Percentiles rank a stretch among this genome's conserved stretches.
Evolutionary conservation across 2,113 vertebrate genomes (phyloP).

Genomic region (Butastur rufipennis): DNA sequence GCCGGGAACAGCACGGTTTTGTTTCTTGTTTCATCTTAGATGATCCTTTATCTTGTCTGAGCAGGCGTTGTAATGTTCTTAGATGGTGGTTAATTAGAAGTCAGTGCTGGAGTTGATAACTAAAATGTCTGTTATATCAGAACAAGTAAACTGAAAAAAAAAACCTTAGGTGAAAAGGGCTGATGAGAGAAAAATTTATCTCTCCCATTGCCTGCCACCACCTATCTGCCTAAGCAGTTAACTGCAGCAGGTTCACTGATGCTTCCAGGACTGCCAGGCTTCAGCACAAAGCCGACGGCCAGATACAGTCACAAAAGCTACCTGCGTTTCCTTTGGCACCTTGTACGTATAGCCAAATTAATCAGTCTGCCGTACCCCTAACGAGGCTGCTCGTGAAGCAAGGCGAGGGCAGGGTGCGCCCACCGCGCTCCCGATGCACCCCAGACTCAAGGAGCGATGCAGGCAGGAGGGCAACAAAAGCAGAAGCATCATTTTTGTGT

Average conservation of each 20-base stretch:
- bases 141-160: not conserved
- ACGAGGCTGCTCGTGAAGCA: not conserved
- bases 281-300: not conserved
- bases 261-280: not conserved
- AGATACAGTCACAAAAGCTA: not conserved
- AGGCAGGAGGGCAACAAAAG: not conserved
- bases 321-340: not conserved
- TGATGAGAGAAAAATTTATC: not conserved
- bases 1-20: not conserved
- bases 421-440: fast-evolving
- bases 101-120: not conserved
- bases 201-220: not conserved
- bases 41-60: not conserved
- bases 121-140: not conserved
- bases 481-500: not conserved
- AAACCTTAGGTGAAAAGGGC: not conserved
- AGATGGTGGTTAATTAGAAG: not conserved
- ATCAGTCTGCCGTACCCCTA: not conserved
- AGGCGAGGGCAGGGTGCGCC: fast-evolving
- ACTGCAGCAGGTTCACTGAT: not conserved
- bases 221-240: not conserved
- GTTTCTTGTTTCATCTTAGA: not conserved
- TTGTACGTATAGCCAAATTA: not conserved
- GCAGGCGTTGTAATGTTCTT: not conserved
- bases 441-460: too few species aligned